Base-by-base conservation (phyloP, 2,797 vertebrate genomes). In the Vireo griseus region DNA sequence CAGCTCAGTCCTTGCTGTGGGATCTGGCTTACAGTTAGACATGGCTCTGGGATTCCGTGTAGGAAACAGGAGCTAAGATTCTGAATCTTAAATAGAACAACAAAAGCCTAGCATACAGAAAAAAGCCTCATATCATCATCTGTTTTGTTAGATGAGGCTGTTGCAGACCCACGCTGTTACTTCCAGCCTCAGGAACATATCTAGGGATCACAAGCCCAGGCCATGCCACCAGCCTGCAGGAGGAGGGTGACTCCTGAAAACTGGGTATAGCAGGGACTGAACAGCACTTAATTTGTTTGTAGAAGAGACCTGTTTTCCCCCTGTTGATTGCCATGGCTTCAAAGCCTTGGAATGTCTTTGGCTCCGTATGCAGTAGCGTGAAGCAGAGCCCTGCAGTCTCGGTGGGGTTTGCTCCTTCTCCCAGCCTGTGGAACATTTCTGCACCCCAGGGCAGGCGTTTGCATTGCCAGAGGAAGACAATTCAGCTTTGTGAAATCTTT, bases 401-500 rank as follows among this genome's bases (percentile, higher is more conserved):
- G 0, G 24, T 72, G 33, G 59, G 33, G 8, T 37, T 91, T 61
- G 20, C 40, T 91, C 26, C 45, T 87, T 88, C 62, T 86, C 62
- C n/a, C 18, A 74, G 61, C 50, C 71, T 1, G 1, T 92, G 62
- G 73, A 92, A 10, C 44, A 48, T 83, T 86, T 91, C 76, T 81
- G 54, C 71, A 83, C 47, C 37, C 71, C 4, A 6, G 39, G 65
- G 59, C 20, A 24, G 73, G 50, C 16, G 3, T 26, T 63, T 83
- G 55, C 40, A 35, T 62, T 91, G 81, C 78, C 68, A 91, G 81
- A 77, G 42, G 72, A 93, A 87, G 48, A 91, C 55, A 89, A 85
- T 74, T 89, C 26, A 74, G 35, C 65, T 93, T 88, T 88, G 65
- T n/a, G 12, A 93, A 93, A 82, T 87, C 39, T 92, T 87, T 67